Evolutionary conservation across 2,888 invertebrate species (phyloP), one percentile per base, ranked within the genome.

Genomic region (Eupithecia vulgata): DNA sequence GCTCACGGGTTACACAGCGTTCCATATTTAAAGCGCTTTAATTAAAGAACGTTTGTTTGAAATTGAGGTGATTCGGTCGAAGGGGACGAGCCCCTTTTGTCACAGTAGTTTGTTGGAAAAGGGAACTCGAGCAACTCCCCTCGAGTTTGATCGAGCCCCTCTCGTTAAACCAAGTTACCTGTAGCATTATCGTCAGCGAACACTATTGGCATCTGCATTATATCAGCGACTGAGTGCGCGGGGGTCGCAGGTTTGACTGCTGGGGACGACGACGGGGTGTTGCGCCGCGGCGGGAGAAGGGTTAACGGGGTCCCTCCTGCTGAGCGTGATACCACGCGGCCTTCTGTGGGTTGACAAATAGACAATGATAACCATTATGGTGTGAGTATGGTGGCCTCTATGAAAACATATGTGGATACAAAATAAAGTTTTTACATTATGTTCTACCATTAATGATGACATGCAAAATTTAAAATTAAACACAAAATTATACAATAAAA

Each of bases 171-270:
- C 5, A 57, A 17, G 30, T 64, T 57, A 67, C 70, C 72, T 45
- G 72, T 34, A 17, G 72, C 67, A 57, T 52, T 37, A 84, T 95
- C 95, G 85, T 95, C 95, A 62, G 95, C 95, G 85, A 95, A 95
- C 87, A 95, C 95, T 81, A 95, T 95, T 70, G 95, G 95, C 85
- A 95, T 92, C 80, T 95, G 95, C 88, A 95, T 85, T 83, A 95
- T 95, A 88, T 95, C 95, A 35, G 89, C 90, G 74, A 88, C 83
- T 72, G 78, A 81, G 73, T 75, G 66, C 45, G 73, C 65, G 75
- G 67, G 75, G 73, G 62, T 17, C 45, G 30, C 34, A 34, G 65
- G n/a, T 57, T 57, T 57, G 34, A 61, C 17, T 17, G 48, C 76
- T 77, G 76, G 75, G 75, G 79, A 52, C 76, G 79, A 52, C 76